phyloP scores from a whole-genome alignment of 2,888 invertebrate genomes.

The Leptopilina drosophilae region DNA sequence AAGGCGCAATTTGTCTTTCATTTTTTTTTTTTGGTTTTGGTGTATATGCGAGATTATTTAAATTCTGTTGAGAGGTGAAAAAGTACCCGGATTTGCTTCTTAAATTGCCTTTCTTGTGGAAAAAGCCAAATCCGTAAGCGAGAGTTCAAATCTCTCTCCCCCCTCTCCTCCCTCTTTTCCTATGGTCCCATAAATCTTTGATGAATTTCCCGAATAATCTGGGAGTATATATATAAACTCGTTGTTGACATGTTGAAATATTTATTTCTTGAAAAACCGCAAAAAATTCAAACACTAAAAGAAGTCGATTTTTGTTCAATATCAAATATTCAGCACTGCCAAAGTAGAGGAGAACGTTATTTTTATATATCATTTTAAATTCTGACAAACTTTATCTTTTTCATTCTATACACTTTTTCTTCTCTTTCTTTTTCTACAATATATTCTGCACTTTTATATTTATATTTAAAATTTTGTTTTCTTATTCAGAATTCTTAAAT shows the following conservation, averaged over 20 bases:
- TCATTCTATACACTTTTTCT: not conserved
- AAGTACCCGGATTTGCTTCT: constrained; percentile 1
- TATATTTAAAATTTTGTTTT: no score
- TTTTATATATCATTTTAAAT: not conserved
- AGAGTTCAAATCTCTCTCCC: not conserved
- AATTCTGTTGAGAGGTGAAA: constrained; percentile 23
- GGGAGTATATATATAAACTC: constrained; percentile 13
- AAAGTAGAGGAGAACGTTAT: not conserved
- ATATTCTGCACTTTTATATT: no score
- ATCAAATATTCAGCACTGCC: constrained; percentile 1
- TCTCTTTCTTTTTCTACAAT: not conserved
- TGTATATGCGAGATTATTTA: not conserved
- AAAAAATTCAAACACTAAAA: not conserved
- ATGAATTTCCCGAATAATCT: constrained; percentile 29
- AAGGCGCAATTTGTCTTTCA: not conserved
- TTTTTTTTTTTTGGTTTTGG: not conserved
- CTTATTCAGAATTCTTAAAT: no score
- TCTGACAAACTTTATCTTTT: not conserved
- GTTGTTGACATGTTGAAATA: constrained; percentile 31
- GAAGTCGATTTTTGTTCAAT: constrained; percentile 12
- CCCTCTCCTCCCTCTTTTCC: not conserved
- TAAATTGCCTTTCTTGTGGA: constrained; percentile 24
- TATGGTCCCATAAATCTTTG: constrained; percentile 22
- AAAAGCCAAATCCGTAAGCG: constrained; percentile 13
- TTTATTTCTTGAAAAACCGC: constrained; percentile 9